A percentile compares a stretch with the other conserved stretches of the same genome.
Conservation (phyloP, 2,888 invertebrate genomes). For the Enchytraeus crypticus region DNA sequence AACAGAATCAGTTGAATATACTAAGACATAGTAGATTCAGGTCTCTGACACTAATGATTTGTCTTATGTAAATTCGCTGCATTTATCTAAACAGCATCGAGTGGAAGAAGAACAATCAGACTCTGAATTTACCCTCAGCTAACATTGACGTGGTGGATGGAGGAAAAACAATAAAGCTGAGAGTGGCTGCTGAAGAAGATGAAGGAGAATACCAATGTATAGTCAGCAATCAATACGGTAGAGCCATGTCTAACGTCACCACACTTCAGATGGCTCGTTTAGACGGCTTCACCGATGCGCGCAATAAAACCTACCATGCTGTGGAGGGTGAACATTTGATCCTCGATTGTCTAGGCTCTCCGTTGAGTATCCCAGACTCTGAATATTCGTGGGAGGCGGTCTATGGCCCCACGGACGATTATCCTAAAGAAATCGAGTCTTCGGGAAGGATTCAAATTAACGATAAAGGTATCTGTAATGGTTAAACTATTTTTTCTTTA, state of each 20-base stretch:
- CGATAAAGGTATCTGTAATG: neutral
- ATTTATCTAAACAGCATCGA: too few relatives aligned
- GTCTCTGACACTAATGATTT: too few relatives aligned
- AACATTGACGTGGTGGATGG: neutral
- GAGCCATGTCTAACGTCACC: neutral
- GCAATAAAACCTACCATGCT: neutral
- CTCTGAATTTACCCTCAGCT: neutral
- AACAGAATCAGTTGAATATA: too few relatives aligned
- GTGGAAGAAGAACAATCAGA: neutral
- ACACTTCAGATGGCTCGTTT: neutral
- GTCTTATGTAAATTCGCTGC: too few relatives aligned
- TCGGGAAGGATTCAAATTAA: neutral
- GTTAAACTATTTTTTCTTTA: neutral
- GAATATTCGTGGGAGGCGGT: neutral
- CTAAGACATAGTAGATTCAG: too few relatives aligned
- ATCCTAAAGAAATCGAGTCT: neutral
- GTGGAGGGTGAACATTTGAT: neutral
- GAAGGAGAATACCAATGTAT: neutral
- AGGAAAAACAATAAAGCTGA: neutral
- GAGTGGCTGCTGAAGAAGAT: neutral
- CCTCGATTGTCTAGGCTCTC: neutral
- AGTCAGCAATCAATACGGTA: neutral
- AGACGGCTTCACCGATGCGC: neutral
- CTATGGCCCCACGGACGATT: neutral
- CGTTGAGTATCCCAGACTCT: neutral